Conservation (phyloP, 2,113 vertebrate genomes). For the Pholis gunnellus region DNA sequence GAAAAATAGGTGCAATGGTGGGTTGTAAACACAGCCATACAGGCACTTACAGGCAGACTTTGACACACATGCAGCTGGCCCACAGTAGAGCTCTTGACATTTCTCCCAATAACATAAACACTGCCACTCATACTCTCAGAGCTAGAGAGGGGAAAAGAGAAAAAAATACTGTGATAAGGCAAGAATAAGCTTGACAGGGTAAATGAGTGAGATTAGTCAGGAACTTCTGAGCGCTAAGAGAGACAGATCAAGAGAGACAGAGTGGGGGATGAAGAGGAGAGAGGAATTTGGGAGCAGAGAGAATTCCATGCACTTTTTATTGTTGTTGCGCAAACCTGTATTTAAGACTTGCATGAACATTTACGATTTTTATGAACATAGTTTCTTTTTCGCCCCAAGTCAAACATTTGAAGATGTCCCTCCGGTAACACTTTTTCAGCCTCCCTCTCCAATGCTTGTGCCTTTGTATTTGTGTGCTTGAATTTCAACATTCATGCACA, state of each 20-base stretch:
- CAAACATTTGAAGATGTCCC: slow-evolving; percentile 63
- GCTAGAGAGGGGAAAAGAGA: slow-evolving; percentile 23
- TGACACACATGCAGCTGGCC: slow-evolving; percentile 49
- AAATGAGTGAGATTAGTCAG: slow-evolving; percentile 63
- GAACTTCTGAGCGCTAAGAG: slow-evolving; percentile 39
- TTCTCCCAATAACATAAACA: slow-evolving; percentile 60
- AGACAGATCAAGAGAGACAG: slow-evolving; percentile 45
- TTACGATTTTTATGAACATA: slow-evolving; percentile 65
- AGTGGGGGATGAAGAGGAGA: background rate
- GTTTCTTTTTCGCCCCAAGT: slow-evolving; percentile 52
- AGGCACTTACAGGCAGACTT: slow-evolving; percentile 24
- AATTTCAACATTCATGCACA: slow-evolving; percentile 5
- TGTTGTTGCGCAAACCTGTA: slow-evolving; percentile 73
- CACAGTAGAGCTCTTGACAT: slow-evolving; percentile 50
- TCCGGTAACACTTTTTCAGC: slow-evolving; percentile 32
- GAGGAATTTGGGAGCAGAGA: slow-evolving; percentile 50
- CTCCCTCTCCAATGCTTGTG: slow-evolving; percentile 20
- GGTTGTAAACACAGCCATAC: slow-evolving; percentile 38
- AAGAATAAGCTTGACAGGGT: slow-evolving; percentile 40
- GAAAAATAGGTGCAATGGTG: slow-evolving; percentile 42
- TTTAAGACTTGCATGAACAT: slow-evolving; percentile 72
- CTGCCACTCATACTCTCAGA: slow-evolving; percentile 54
- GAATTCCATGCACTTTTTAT: slow-evolving; percentile 71
- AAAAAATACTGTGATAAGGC: slow-evolving; percentile 38
- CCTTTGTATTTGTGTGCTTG: slow-evolving; percentile 7